Percentiles rank a stretch among this genome's conserved stretches.
phyloP scores from a whole-genome alignment of 2,797 vertebrate species.

The Sebastes glaucus region DNA sequence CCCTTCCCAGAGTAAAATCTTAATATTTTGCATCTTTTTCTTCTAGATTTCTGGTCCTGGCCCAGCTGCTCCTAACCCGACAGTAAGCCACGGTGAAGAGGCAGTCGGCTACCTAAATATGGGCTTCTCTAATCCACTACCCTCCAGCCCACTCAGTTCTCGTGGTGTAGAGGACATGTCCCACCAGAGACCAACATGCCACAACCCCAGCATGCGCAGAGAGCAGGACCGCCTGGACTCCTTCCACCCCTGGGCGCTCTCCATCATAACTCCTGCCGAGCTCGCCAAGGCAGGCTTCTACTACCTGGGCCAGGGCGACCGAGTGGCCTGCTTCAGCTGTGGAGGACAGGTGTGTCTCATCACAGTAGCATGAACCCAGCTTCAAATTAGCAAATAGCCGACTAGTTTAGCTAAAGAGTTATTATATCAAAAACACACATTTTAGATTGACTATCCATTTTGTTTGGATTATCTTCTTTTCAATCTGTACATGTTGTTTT shows the following conservation, averaged over 20 bases:
- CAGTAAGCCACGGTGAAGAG: constrained; percentile 78
- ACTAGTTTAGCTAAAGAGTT: neutral
- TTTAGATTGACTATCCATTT: neutral
- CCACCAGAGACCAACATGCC: constrained; percentile 83
- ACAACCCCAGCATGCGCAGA: constrained; percentile 89
- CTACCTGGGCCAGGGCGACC: constrained; percentile 90
- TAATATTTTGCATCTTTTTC: neutral
- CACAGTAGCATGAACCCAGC: neutral
- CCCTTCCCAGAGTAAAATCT: neutral
- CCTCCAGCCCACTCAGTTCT: constrained; percentile 84
- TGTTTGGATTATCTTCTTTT: neutral
- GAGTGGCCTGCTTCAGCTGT: constrained; percentile 95
- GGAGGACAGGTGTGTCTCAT: constrained; percentile 84
- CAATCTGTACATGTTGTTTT: neutral
- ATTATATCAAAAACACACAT: neutral
- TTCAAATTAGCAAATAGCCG: neutral
- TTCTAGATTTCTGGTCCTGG: constrained; percentile 67
- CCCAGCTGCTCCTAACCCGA: constrained; percentile 54
- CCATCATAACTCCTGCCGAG: constrained; percentile 88
- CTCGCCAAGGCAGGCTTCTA: constrained; percentile 96
- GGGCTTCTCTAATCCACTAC: constrained; percentile 82
- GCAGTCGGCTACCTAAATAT: constrained; percentile 85
- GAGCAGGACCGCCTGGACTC: constrained; percentile 93
- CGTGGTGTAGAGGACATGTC: constrained; percentile 88
- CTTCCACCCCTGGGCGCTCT: constrained; percentile 88